Evolutionary conservation across 2,797 vertebrate genomes (phyloP), one percentile per base, ranked within the genome.

Genomic region (Varecia variegata): DNA sequence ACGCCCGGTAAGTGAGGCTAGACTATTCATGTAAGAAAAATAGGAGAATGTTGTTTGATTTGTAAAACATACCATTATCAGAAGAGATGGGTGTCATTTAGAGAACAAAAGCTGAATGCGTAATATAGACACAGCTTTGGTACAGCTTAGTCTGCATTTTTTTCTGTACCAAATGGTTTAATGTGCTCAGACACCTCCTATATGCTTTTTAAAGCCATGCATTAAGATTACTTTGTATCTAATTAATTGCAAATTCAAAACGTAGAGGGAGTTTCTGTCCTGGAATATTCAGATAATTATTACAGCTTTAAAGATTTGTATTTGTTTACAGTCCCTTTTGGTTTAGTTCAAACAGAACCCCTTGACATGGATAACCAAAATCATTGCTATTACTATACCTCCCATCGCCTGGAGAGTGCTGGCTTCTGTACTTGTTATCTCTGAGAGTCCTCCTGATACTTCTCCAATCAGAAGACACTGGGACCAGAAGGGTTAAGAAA

Each of bases 1-100:
- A 99, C 99, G 99, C 93, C 99, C 99, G 99, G 99, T 99, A 99
- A 99, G 99, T 99, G 99, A 98, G 99, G 98, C 96, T 97, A 98
- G 98, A 97, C 93, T 98, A 94, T 97, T 98, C 87, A 96, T 97
- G 40, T 98, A 93, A 98, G 73, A 97, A 89, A 30, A 93, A 86
- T 79, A 98, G 98, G 98, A 60, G 97, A 95, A 96, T 90, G 94
- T 93, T 95, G 97, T 97, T 97, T 95, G 88, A 89, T 54, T 93
- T 97, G 45, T 74, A 96, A 96, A 96, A 90, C 85, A 70, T 97
- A 73, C 38, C 83, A 17, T 95, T 50, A 83, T 62, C 95, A 54
- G 92, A 60, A 70, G 73, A 81, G 67, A 43, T 17, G 67, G 35
- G 60, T 62, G n/a, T 80, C 65, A 5, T 47, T 40, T 32, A 20